Percentiles rank a stretch among this genome's conserved stretches.
Evolutionary conservation across 2,797 vertebrate species (phyloP).

Genomic region (Girardinus metallicus): DNA sequence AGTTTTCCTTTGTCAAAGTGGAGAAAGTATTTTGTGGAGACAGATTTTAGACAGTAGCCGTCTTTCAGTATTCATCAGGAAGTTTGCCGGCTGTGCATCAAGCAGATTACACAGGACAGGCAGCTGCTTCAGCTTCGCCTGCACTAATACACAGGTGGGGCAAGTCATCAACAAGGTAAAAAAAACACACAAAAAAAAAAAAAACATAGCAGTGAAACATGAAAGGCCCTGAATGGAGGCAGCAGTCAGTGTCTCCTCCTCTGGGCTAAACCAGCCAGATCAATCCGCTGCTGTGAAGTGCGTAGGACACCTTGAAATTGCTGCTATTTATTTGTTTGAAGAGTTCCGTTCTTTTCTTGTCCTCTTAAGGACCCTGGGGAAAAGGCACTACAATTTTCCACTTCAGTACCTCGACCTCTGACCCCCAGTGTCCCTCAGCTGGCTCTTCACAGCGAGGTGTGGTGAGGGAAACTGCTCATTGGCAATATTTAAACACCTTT

Average conservation of each 20-base stretch:
- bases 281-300: conserved; percentile 77
- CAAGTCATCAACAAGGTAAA: conserved; percentile 64
- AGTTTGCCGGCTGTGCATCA: conserved; percentile 35
- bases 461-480: conserved; percentile 55
- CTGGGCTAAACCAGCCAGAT: conserved; percentile 61
- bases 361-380: conserved; percentile 61
- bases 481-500: conserved; percentile 43
- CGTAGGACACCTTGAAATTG: conserved; percentile 79
- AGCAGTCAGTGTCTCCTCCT: conserved; percentile 46
- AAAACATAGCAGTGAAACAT: conserved; percentile 48
- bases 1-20: not conserved
- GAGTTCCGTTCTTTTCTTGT: conserved; percentile 73
- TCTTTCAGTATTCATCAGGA: conserved; percentile 37
- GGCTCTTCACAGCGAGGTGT: conserved; percentile 51
- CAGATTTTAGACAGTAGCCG: not conserved
- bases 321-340: conserved; percentile 80
- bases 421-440: conserved; percentile 59
- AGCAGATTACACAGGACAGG: conserved; percentile 53
- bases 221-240: conserved; percentile 51
- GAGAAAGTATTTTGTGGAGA: not conserved
- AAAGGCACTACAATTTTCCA: conserved; percentile 76
- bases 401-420: conserved; percentile 79
- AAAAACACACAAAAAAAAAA: conserved; percentile 43
- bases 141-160: conserved; percentile 9
- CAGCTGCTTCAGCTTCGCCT: conserved; percentile 21